Base-by-base conservation (phyloP, 2,113 vertebrate species). In the Myotis yumanensis region DNA sequence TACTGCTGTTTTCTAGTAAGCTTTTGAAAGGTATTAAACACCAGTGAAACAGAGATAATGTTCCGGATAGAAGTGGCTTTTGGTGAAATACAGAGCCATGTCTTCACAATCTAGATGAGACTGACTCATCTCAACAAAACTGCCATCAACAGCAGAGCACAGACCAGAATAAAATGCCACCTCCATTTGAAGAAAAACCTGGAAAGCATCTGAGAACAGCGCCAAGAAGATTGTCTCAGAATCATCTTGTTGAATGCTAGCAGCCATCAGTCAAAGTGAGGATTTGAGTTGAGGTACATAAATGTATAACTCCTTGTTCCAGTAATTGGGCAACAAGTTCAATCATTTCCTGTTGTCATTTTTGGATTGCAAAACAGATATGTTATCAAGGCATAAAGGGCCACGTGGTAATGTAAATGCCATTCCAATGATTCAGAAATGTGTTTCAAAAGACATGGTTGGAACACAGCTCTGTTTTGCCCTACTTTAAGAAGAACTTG, bases 191-290 rank as follows among this genome's bases (percentile, higher is more conserved):
- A 77, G 40, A 84, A 91, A 51, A 94, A 77, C n/a, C 40, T 86
- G 28, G 75, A 86, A 86, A 76, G 82, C 35, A 72, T 35, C 76
- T 76, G 68, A 94, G 80, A 84, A 81, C 52, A 89, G 48, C 28
- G 64, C 71, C 90, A 87, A 73, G 77, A 85, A 66, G n/a, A 69
- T 57, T 72, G 40, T 18, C 68, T 89, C 66, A 68, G 52, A 83
- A 88, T 81, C 64, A 85, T 25, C 51, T 59, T 69, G 12, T 48
- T 89, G 75, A 86, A 89, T 79, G 85, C 43, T 57, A 84, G 30
- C 64, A 73, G 59, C 73, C 48, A 54, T 79, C 46, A 73, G 69
- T 37, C 62, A 92, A 95, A 77, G 69, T n/a, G 20, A 89, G n/a
- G 35, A 80, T 87, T 69, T 88, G 30, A n/a, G 11, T 68, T 90